Evolutionary conservation across 1,140 invertebrate genomes (phyloP).

Genomic region (Cydia amplana): DNA sequence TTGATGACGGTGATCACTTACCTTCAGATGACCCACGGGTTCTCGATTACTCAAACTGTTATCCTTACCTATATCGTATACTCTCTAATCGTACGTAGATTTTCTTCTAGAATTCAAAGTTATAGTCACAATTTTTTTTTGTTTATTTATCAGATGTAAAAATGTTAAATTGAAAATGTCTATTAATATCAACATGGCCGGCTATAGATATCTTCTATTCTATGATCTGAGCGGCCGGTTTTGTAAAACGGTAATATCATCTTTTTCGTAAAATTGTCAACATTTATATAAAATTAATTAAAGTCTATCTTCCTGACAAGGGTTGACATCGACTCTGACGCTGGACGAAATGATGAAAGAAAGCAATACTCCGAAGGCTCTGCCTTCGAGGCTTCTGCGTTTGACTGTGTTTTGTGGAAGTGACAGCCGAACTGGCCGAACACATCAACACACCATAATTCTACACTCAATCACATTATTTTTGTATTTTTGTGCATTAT

Average conservation of each 20-base stretch:
- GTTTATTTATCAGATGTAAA: background rate
- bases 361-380: conserved; percentile 21
- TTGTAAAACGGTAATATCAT: background rate
- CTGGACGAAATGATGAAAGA: conserved; percentile 23
- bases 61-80: background rate
- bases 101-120: background rate
- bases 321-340: conserved; percentile 39
- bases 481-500: background rate
- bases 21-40: conserved; percentile 8
- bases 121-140: no score
- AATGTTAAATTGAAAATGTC: background rate
- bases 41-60: conserved; percentile 10
- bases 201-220: no score
- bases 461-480: background rate
- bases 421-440: background rate
- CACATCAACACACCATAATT: background rate
- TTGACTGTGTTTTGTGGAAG: conserved; percentile 23
- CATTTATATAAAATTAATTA: conserved; percentile 35
- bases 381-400: conserved; percentile 16
- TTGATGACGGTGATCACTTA: conserved; percentile 13
- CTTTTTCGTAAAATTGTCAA: conserved; percentile 26
- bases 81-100: background rate
- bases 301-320: conserved; percentile 36
- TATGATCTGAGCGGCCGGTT: no score
- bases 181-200: conserved; percentile 19